A percentile compares a stretch with the other conserved stretches of the same genome.
phyloP scores from a whole-genome alignment of 92 coral and sea anemone genomes.

The Parazoanthus atlanticus region DNA sequence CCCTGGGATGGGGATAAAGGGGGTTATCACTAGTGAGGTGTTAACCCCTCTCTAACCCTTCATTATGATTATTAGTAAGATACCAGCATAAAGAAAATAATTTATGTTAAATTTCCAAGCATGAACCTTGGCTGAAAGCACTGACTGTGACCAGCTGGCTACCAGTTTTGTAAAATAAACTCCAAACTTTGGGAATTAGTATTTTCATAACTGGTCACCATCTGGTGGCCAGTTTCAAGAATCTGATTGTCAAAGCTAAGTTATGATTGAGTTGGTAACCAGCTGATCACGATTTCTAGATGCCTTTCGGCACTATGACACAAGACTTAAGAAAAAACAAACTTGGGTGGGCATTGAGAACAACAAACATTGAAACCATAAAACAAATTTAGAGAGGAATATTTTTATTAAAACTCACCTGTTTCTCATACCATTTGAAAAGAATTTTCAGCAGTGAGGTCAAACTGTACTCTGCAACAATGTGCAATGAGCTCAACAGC shows the following conservation, averaged over 20 bases:
- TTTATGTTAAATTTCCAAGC: no score
- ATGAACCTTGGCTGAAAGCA: no score
- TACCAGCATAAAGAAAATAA: no score
- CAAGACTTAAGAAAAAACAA: neutral
- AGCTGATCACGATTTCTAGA: neutral
- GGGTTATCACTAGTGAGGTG: no score
- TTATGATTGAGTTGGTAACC: neutral
- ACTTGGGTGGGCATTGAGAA: no score
- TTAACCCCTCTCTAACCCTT: no score
- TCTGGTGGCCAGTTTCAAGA: neutral
- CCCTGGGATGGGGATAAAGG: no score
- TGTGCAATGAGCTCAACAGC: slow-evolving; percentile 89
- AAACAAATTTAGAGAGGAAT: neutral
- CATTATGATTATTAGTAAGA: no score
- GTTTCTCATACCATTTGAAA: slow-evolving; percentile 96
- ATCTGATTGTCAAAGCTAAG: neutral
- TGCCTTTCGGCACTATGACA: neutral
- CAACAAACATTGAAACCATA: no score
- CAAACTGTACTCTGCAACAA: slow-evolving; percentile 92
- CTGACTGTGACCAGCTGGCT: no score
- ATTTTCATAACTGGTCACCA: neutral
- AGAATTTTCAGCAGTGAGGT: slow-evolving; percentile 86
- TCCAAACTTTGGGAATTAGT: neutral
- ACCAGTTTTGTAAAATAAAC: no score
- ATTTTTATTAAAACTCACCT: slow-evolving; percentile 58